Evolutionary conservation across 2,797 vertebrate genomes (phyloP).

Genomic region (Girardinus metallicus): DNA sequence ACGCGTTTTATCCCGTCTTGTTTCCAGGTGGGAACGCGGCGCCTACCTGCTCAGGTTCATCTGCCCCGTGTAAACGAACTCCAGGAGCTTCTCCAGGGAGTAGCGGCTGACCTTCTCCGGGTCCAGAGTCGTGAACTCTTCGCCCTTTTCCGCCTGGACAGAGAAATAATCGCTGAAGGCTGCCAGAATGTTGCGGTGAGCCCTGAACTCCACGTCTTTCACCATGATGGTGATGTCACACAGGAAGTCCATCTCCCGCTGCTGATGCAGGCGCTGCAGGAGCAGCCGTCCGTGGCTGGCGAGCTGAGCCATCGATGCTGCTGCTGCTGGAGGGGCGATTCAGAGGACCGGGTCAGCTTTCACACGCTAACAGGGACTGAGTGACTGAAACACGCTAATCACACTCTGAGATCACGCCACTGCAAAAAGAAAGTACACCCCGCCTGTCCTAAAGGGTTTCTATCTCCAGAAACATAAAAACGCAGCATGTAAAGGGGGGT

Average conservation of each 20-base stretch:
- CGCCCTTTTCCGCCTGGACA: conserved; percentile 82
- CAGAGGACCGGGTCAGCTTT: background rate
- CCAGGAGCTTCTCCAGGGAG: conserved; percentile 92
- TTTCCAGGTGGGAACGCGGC: background rate
- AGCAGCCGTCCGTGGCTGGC: conserved; percentile 89
- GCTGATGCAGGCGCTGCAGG: conserved; percentile 89
- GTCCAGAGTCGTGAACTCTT: conserved; percentile 86
- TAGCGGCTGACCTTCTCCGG: conserved; percentile 89
- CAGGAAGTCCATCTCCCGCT: conserved; percentile 90
- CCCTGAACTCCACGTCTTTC: conserved; percentile 90
- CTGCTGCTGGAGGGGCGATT: background rate
- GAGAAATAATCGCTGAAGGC: conserved; percentile 96
- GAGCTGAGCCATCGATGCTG: conserved; percentile 75
- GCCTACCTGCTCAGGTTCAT: conserved; percentile 91
- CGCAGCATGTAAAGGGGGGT: background rate
- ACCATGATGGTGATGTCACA: conserved; percentile 95
- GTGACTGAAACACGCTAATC: background rate
- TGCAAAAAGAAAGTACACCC: background rate
- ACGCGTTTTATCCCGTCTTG: rapidly evolving
- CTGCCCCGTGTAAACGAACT: conserved; percentile 94
- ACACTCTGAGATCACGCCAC: background rate
- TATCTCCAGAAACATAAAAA: background rate
- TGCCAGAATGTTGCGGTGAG: conserved; percentile 93
- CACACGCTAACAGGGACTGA: background rate
- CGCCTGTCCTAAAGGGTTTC: background rate